Evolutionary conservation across 2,888 invertebrate species (phyloP).

Genomic region (Mechanitis messenoides): DNA sequence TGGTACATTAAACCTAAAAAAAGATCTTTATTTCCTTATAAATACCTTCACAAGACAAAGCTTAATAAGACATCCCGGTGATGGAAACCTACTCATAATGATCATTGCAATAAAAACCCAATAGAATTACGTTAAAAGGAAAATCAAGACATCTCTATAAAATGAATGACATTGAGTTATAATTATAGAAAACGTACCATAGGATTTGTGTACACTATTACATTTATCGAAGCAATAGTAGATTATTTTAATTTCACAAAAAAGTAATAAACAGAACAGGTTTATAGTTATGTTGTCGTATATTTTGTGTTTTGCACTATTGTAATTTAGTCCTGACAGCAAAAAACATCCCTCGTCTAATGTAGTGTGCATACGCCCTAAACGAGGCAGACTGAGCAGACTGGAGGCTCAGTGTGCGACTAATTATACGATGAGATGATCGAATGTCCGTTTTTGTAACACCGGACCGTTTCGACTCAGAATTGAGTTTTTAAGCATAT

Average conservation of each 20-base stretch:
- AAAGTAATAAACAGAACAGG: too few relatives aligned
- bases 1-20: not conserved
- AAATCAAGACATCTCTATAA: conserved; percentile 53
- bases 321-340: not conserved
- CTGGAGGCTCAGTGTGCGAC: conserved; percentile 53
- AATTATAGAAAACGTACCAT: conserved; percentile 20
- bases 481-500: conserved; percentile 70
- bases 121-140: conserved; percentile 45
- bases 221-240: not conserved
- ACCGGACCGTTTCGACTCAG: conserved; percentile 44
- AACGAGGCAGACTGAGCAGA: conserved; percentile 9
- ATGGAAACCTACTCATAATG: conserved; percentile 45
- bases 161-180: conserved; percentile 48
- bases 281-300: too few relatives aligned
- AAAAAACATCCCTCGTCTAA: conserved; percentile 4
- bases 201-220: conserved; percentile 8
- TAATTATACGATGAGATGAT: conserved; percentile 67
- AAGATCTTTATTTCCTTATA: conserved; percentile 6
- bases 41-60: conserved; percentile 13
- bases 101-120: conserved; percentile 44
- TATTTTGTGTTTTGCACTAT: too few relatives aligned
- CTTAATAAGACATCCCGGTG: conserved; percentile 42
- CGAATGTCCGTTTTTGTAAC: conserved; percentile 53
- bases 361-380: conserved; percentile 14
- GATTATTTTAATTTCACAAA: too few relatives aligned